Evolutionary conservation across 1,140 invertebrate species (phyloP), one percentile per base, ranked within the genome.

Genomic region (Drosophila pallidifrons): DNA sequence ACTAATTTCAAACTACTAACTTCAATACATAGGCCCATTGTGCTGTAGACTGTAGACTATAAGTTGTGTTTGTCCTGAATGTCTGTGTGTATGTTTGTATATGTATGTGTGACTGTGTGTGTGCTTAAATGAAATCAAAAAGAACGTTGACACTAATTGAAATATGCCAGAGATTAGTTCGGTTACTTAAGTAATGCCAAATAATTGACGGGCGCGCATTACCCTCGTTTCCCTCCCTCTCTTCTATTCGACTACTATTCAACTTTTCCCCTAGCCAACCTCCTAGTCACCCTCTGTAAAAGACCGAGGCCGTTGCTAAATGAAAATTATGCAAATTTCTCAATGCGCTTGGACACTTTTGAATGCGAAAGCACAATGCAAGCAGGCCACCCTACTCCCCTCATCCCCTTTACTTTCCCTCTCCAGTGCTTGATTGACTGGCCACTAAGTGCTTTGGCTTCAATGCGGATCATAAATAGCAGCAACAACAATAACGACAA

Each of bases 101-200:
- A n/a, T 32, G n/a, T 16, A n/a, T 32, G 13, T 32, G 20, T 55
- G 15, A 10, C 3, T 1, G 11, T 49, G 5, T 65, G 47, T 77
- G 61, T 71, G 65, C 70, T 72, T 78, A 51, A 68, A 66, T 71
- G 61, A 88, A 87, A 87, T 80, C 72, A 68, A 70, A 86, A 82
- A 41, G 10, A 87, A 87, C 51, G 69, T 80, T 87, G 83, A 87
- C 83, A 87, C 83, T 87, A 87, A 87, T 87, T 87, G 83, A 87
- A 87, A 87, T 87, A 82, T 86, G 77, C 69, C 79, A 58, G 69
- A 75, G 82, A 87, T 87, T 82, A 88, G 51, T 43, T 25, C 13
- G 10, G 43, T 61, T 46, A 63, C 71, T 71, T 73, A 83, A 82
- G 70, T 87, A 79, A 79, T 79, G 65, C 65, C 68, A 81, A 68